Conservation (phyloP, 2,797 vertebrate genomes). For the Sciurus carolinensis region DNA sequence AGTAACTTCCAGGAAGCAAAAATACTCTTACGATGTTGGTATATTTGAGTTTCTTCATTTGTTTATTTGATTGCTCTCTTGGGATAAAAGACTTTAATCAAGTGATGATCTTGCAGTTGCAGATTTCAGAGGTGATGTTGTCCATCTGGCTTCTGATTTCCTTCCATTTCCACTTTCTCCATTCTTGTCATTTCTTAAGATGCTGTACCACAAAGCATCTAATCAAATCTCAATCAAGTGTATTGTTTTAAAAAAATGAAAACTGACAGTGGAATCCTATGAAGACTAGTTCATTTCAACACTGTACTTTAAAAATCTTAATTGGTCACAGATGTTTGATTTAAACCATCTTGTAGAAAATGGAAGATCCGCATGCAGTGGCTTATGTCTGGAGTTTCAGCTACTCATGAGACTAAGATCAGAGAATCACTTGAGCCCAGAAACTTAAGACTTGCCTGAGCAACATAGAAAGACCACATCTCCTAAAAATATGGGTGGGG, state of each 20-base stretch:
- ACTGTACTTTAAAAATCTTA: conserved; percentile 62
- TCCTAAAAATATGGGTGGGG: background rate
- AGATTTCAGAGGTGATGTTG: conserved; percentile 49
- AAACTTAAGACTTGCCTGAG: background rate
- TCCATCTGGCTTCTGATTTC: conserved; percentile 73
- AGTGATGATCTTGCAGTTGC: conserved; percentile 66
- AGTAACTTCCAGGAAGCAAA: conserved; percentile 54
- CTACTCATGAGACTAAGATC: background rate
- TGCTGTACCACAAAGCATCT: conserved; percentile 56
- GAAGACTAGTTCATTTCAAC: conserved; percentile 70
- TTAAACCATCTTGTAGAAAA: conserved; percentile 54
- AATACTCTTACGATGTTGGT: conserved; percentile 29
- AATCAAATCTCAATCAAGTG: conserved; percentile 76
- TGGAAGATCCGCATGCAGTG: background rate
- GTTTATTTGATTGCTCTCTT: conserved; percentile 9
- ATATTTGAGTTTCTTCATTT: background rate
- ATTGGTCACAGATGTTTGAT: conserved; percentile 76
- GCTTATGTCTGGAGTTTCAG: background rate
- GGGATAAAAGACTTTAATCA: conserved; percentile 37
- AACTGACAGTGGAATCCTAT: conserved; percentile 33
- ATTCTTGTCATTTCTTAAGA: conserved; percentile 34
- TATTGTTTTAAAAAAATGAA: conserved; percentile 68
- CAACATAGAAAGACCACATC: background rate
- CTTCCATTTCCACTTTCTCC: conserved; percentile 54
- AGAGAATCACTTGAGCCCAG: background rate